These are phyloP conservation scores for Matsumyia berberina DNA, from an alignment of 2,888 invertebrate genomes.

Conservation along the genomic window DNA sequence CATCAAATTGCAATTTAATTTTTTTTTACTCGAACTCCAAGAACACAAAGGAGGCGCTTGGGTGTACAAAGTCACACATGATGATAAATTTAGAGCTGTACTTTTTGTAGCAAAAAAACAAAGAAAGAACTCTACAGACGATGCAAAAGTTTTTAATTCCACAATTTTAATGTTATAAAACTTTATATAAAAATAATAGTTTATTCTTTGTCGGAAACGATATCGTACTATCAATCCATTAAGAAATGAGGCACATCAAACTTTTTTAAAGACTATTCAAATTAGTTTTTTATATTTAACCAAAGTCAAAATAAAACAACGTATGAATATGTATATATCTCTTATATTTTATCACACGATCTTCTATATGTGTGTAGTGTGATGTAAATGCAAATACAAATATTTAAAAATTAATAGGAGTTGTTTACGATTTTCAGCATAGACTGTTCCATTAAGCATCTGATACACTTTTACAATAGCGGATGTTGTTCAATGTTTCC, in stretches of 20 bases:
- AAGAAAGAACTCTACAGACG: neutral
- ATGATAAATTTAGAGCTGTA: neutral
- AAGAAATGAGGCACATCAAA: too few relatives aligned
- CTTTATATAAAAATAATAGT: too few relatives aligned
- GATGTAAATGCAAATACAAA: too few relatives aligned
- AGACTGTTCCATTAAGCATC: constrained; percentile 22
- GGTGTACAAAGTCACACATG: constrained; percentile 1
- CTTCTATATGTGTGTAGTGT: too few relatives aligned
- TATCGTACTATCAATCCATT: too few relatives aligned
- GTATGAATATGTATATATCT: too few relatives aligned
- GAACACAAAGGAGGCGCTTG: neutral
- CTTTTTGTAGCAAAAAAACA: neutral
- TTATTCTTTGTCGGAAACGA: too few relatives aligned
- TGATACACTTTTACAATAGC: constrained; percentile 1
- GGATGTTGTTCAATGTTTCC: constrained; percentile 2
- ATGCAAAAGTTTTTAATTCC: neutral
- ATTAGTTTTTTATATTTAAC: too few relatives aligned
- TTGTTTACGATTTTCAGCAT: neutral
- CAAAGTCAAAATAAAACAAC: neutral
- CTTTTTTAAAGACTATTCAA: too few relatives aligned
- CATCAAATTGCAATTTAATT: constrained; percentile 9
- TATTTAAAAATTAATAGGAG: too few relatives aligned
- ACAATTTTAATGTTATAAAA: neutral
- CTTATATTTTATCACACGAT: too few relatives aligned
- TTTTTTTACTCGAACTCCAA: neutral